phyloP scores from a whole-genome alignment of 2,888 invertebrate species.

The Halocaridina rubra region DNA sequence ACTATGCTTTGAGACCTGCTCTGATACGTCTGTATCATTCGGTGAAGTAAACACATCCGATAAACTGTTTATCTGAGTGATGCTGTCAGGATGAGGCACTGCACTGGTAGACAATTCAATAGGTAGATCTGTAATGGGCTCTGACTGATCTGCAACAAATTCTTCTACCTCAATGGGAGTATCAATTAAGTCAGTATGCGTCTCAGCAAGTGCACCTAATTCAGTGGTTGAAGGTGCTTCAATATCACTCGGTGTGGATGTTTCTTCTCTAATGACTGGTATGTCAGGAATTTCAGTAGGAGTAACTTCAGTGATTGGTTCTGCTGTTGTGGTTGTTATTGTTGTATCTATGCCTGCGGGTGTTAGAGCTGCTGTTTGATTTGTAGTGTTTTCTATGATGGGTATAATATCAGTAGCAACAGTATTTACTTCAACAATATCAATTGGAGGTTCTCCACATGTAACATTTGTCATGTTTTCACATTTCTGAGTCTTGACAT shows the following conservation, averaged over 20 bases:
- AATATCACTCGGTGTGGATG: neutral
- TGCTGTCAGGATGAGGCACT: neutral
- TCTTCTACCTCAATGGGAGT: too few species aligned
- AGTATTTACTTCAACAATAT: neutral
- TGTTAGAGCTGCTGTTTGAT: neutral
- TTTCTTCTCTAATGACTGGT: too few species aligned
- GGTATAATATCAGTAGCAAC: neutral
- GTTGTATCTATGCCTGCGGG: neutral
- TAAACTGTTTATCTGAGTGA: too few species aligned
- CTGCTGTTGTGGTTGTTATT: neutral
- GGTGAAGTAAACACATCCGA: too few species aligned
- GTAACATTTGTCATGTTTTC: slow-evolving; percentile 66
- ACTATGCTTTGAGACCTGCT: neutral
- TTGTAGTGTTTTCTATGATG: neutral
- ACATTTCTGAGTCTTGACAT: slow-evolving; percentile 72
- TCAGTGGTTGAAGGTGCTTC: neutral
- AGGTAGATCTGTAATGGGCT: too few species aligned
- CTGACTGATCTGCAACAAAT: too few species aligned
- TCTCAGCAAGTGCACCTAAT: neutral
- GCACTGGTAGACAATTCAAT: too few species aligned
- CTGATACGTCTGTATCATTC: neutral
- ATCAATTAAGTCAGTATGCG: too few species aligned
- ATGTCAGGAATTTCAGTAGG: neutral
- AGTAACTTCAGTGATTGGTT: neutral
- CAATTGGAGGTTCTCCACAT: slow-evolving; percentile 23